These are phyloP conservation scores for Rhadinocentrus ornatus DNA, from an alignment of 2,797 vertebrate genomes.

Conservation along the genomic window DNA sequence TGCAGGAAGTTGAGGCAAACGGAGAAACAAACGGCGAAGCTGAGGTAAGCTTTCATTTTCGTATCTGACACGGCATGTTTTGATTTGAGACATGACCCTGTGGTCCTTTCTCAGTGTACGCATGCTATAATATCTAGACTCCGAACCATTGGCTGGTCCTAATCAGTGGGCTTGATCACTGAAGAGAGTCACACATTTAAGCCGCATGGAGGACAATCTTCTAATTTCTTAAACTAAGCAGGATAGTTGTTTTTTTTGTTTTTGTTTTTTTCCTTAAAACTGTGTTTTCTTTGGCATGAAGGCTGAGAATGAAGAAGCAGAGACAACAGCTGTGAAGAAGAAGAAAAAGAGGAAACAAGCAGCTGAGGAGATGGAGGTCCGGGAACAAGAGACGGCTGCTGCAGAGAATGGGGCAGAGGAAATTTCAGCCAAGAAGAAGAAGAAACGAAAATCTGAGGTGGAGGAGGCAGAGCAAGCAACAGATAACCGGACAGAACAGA, in stretches of 20 bases:
- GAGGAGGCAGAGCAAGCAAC: slow-evolving; percentile 21
- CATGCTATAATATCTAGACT: slow-evolving; percentile 80
- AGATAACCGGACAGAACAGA: slow-evolving; percentile 29
- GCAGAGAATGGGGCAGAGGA: slow-evolving; percentile 73
- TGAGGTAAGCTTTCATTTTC: slow-evolving; percentile 33
- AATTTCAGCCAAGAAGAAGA: slow-evolving; percentile 68
- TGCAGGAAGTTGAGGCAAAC: slow-evolving; percentile 77
- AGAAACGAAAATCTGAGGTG: slow-evolving; percentile 54
- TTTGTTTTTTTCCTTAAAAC: background rate
- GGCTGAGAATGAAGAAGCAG: slow-evolving; percentile 57
- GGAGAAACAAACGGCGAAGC: slow-evolving; percentile 51
- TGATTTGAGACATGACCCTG: slow-evolving; percentile 73
- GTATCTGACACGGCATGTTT: slow-evolving; percentile 57
- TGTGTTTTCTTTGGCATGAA: background rate
- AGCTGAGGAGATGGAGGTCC: slow-evolving; percentile 36
- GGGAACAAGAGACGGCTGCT: slow-evolving; percentile 29
- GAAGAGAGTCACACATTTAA: slow-evolving; percentile 82
- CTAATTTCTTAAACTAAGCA: background rate
- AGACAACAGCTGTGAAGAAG: slow-evolving; percentile 45
- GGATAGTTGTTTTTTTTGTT: background rate
- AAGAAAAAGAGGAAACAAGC: slow-evolving; percentile 78
- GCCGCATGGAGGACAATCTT: background rate
- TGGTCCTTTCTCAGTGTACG: slow-evolving; percentile 79
- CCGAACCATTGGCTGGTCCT: slow-evolving; percentile 84
- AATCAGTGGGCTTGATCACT: slow-evolving; percentile 80